These are phyloP conservation scores for Actenoides lindsayi DNA, from an alignment of 2,113 vertebrate genomes.

Conservation along the genomic window DNA sequence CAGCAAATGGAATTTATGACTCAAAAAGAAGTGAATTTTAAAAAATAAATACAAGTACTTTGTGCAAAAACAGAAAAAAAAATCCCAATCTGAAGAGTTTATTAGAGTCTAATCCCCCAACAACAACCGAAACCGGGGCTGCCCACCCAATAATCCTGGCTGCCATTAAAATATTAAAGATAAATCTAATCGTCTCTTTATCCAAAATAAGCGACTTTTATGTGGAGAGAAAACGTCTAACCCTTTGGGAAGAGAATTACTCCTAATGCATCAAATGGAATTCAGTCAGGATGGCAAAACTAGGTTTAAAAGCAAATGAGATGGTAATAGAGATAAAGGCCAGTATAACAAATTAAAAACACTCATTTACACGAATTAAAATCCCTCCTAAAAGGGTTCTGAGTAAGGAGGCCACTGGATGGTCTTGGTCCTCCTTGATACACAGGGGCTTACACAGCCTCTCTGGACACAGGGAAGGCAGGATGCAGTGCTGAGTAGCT, in stretches of 20 bases:
- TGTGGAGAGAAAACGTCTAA: constrained; percentile 81
- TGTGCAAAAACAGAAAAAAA: constrained; percentile 72
- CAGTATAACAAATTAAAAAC: constrained; percentile 84
- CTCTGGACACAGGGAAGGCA: neutral
- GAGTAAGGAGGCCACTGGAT: constrained; percentile 54
- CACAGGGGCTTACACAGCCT: neutral
- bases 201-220: constrained; percentile 89
- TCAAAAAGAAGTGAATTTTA: constrained; percentile 77
- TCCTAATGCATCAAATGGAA: constrained; percentile 84
- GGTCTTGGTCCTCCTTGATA: constrained; percentile 44
- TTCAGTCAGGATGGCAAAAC: constrained; percentile 77
- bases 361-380: constrained; percentile 84
- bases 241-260: constrained; percentile 83
- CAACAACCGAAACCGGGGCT: constrained; percentile 72
- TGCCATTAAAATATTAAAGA: constrained; percentile 91
- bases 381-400: constrained; percentile 69
- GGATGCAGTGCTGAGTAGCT: neutral
- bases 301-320: constrained; percentile 84
- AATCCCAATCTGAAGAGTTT: constrained; percentile 81
- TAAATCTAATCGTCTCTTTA: constrained; percentile 87
- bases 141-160: constrained; percentile 80
- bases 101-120: constrained; percentile 82
- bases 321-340: constrained; percentile 83
- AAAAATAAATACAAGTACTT: constrained; percentile 78
- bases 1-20: constrained; percentile 85